A percentile compares a stretch with the other conserved stretches of the same genome.
These are phyloP conservation scores for Oscheius sp. DNA, from an alignment of 2,888 invertebrate genomes.

Conservation along the genomic window DNA sequence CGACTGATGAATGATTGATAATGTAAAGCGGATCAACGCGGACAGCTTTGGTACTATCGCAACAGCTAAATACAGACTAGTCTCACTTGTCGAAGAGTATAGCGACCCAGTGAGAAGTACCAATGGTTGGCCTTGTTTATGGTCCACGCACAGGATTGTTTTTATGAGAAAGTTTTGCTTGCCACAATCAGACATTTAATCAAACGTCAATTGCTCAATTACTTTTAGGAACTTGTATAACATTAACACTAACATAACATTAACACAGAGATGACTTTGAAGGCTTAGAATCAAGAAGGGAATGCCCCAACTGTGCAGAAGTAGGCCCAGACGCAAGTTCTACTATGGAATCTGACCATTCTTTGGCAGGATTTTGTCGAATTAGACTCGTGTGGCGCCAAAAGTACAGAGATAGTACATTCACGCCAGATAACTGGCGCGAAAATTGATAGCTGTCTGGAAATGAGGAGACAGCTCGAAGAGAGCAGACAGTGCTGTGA, in stretches of 20 bases:
- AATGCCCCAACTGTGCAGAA: not conserved
- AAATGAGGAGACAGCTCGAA: not conserved
- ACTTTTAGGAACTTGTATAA: too few relatives aligned
- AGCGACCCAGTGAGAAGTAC: not conserved
- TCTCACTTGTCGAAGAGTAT: too few relatives aligned
- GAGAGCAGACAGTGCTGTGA: too few relatives aligned
- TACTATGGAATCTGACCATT: not conserved
- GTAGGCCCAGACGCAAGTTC: not conserved
- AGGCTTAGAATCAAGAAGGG: not conserved
- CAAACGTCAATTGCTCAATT: too few relatives aligned
- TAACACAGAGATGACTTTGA: not conserved
- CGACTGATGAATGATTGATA: constrained; percentile 22
- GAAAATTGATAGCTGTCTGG: constrained; percentile 36
- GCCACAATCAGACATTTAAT: too few relatives aligned
- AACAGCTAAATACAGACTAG: not conserved
- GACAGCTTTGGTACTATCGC: constrained; percentile 27
- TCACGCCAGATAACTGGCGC: constrained; percentile 26
- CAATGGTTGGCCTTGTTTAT: constrained; percentile 1
- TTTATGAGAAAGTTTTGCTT: not conserved
- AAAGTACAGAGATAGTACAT: constrained; percentile 12
- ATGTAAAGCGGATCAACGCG: constrained; percentile 14
- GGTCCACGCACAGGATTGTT: not conserved
- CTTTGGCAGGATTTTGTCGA: constrained; percentile 12
- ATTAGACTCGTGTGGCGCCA: constrained; percentile 23
- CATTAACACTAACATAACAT: too few relatives aligned